Evolutionary conservation across 2,113 vertebrate genomes (phyloP), one percentile per base, ranked within the genome.

Genomic region (Podocnemis expansa): DNA sequence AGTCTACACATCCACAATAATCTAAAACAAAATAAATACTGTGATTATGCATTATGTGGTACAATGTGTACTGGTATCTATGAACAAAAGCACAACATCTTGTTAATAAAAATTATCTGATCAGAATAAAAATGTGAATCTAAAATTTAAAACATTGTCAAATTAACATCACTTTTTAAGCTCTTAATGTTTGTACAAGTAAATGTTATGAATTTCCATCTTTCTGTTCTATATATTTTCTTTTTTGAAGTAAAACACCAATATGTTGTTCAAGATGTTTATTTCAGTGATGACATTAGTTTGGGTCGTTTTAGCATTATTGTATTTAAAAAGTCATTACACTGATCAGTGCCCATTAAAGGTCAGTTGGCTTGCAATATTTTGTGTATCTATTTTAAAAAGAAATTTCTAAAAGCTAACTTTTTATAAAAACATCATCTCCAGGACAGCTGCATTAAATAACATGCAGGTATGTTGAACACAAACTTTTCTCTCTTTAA

Each of bases 21-120:
- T 97, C 97, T 97, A 98, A 97, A 97, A 80, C 93, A 97, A 98
- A 98, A 98, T 98, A 98, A 98, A 98, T 98, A 98, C 95, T 97
- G 96, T 96, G 97, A 98, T 97, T 97, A 98, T 92, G 98, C 91
- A 93, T 97, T 95, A 98, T 94, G 96, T 96, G 96, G 95, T 96
- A 97, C 95, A 97, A 97, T 95, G 94, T 96, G 90, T 96, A 95
- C 97, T 97, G 97, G 96, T 93, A 97, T 92, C 96, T 96, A 97
- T 93, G 91, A 97, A 97, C 94, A 97, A 97, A 98, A 97, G 97
- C 93, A 96, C 84, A 96, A 97, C 97, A 96, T 92, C 94, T 85
- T 82, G 83, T 89, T 58, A 96, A 97, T 98, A 96, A 98, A 96
- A 98, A 97, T 96, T 91, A 96, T 93, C 90, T 97, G 93, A 98